Conservation (phyloP, 2,113 vertebrate species). For the Xiphophorus couchianus region DNA sequence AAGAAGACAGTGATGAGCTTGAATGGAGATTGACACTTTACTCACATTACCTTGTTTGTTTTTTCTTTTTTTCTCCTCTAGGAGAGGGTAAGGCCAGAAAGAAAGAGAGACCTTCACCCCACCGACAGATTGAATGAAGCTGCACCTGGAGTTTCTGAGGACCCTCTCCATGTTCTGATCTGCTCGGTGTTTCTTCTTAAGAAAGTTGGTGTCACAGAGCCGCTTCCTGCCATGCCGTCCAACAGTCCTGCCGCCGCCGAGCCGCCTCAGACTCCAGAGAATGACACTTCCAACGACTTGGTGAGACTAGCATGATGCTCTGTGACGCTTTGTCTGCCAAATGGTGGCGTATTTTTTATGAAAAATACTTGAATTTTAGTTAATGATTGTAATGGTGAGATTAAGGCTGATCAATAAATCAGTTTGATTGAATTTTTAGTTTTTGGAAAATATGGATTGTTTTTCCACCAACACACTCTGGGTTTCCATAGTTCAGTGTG, state of each 20-base stretch:
- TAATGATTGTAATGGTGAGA: too few species aligned
- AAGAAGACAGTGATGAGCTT: neutral
- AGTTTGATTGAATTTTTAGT: too few species aligned
- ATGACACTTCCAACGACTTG: constrained; percentile 61
- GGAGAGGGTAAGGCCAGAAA: constrained; percentile 52
- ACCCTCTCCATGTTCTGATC: constrained; percentile 68
- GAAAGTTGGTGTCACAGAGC: constrained; percentile 50
- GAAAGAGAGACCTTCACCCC: constrained; percentile 13
- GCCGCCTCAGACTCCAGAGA: constrained; percentile 63
- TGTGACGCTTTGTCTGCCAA: neutral
- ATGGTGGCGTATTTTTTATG: too few species aligned
- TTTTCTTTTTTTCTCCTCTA: constrained; percentile 34
- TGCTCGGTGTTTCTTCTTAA: constrained; percentile 33
- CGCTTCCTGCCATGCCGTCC: constrained; percentile 71
- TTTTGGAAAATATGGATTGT: too few species aligned
- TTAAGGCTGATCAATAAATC: too few species aligned
- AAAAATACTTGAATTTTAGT: too few species aligned
- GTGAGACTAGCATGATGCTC: constrained; percentile 40
- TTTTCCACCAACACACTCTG: too few species aligned
- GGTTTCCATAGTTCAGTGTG: too few species aligned
- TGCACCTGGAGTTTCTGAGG: constrained; percentile 63
- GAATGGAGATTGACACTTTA: constrained; percentile 11
- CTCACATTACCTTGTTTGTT: constrained; percentile 15
- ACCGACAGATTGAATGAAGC: constrained; percentile 63
- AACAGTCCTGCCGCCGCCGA: constrained; percentile 68